Percentiles rank a stretch among this genome's conserved stretches.
phyloP scores from a whole-genome alignment of 2,888 invertebrate species.

The Clitarchus hookeri region DNA sequence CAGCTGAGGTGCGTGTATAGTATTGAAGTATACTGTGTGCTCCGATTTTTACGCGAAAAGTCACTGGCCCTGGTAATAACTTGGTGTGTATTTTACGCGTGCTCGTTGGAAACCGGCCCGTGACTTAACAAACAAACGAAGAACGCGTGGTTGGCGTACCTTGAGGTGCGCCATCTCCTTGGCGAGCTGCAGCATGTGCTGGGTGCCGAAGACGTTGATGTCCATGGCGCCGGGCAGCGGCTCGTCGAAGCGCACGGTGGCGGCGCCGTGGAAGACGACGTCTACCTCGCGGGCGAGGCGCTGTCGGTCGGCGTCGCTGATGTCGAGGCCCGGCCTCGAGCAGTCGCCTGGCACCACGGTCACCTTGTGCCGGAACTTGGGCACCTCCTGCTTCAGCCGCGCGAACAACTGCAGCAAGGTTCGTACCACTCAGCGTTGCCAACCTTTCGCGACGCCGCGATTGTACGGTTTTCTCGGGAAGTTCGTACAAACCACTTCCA shows the following conservation, averaged over 20 bases:
- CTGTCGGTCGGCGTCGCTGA: constrained; percentile 61
- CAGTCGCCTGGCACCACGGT: constrained; percentile 64
- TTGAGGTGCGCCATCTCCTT: constrained; percentile 72
- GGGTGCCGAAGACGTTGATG: constrained; percentile 79
- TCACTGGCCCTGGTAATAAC: too few species aligned
- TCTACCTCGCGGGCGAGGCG: constrained; percentile 58
- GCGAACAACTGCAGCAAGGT: constrained; percentile 59
- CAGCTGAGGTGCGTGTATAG: too few species aligned
- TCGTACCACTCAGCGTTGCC: not conserved
- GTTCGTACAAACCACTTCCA: too few species aligned
- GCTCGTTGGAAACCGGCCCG: too few species aligned
- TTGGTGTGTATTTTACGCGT: too few species aligned
- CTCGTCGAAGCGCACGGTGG: constrained; percentile 90
- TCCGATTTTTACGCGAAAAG: too few species aligned
- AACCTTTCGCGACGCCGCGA: too few species aligned
- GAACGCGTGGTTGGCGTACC: too few species aligned
- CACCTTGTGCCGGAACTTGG: constrained; percentile 66
- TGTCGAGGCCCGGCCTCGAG: constrained; percentile 63
- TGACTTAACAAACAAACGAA: too few species aligned
- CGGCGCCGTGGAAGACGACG: constrained; percentile 85
- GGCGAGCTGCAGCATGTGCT: constrained; percentile 73
- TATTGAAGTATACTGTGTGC: too few species aligned
- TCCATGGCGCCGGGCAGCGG: constrained; percentile 74
- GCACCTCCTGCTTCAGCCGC: constrained; percentile 59
- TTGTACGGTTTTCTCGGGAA: too few species aligned